Evolutionary conservation across 2,888 invertebrate genomes (phyloP).

Genomic region (Chrysina gloriosa): DNA sequence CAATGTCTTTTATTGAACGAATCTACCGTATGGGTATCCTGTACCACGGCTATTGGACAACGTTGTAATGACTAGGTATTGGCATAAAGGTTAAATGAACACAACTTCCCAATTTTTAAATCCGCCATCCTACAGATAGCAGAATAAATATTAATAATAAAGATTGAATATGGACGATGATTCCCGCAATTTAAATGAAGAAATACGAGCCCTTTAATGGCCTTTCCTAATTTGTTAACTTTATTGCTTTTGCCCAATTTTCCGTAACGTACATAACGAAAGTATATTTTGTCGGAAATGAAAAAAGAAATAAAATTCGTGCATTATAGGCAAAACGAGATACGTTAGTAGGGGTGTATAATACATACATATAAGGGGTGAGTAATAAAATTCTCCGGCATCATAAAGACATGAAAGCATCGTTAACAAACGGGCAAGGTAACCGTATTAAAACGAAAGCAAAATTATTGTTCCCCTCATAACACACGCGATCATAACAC

Average conservation of each 20-base stretch:
- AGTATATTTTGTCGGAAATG: neutral
- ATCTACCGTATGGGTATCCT: no score
- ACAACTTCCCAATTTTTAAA: no score
- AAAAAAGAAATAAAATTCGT: neutral
- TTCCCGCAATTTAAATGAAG: neutral
- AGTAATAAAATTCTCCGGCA: constrained; percentile 31
- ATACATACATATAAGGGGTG: constrained; percentile 3
- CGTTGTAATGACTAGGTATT: no score
- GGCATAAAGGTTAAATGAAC: no score
- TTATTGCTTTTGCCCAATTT: neutral
- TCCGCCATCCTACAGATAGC: no score
- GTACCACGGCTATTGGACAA: no score
- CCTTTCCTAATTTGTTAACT: neutral
- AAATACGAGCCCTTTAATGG: neutral
- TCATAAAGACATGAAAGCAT: constrained; percentile 38
- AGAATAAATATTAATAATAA: no score
- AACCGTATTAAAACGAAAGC: constrained; percentile 40
- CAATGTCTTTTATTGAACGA: no score
- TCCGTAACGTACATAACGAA: neutral
- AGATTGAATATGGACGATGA: no score
- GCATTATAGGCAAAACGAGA: neutral
- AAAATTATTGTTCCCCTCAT: constrained; percentile 37
- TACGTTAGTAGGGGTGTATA: neutral
- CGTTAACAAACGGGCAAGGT: constrained; percentile 32
- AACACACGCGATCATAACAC: constrained; percentile 38